Base-by-base conservation (phyloP, 2,797 vertebrate species). In the Eleutherodactylus coqui region DNA sequence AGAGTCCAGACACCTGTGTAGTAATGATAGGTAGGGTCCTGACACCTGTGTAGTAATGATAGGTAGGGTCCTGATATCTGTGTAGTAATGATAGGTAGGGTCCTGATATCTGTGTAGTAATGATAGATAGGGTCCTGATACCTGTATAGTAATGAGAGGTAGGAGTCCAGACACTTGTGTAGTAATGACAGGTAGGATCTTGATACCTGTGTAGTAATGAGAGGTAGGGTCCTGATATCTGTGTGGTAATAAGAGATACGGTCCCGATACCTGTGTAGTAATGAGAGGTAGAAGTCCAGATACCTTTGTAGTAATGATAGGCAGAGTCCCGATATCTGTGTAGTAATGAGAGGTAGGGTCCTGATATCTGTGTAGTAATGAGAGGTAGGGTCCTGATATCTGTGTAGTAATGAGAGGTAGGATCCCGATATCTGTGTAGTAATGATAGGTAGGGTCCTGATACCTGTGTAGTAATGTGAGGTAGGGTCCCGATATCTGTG, bases 31-130 rank as follows among this genome's bases (percentile, higher is more conserved):
- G 29, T 19, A 45, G 7, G 17, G 21, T 47, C 11, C 41, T 36
- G n/a, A 62, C 16, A 62, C 8, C 55, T 75, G n/a, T 76, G 55
- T 76, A 64, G 36, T 5, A 51, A 29, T 14, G 7, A 29, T 19
- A 38, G 55, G 45, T 36, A 10, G 17, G 0, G n/a, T 62, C 53
- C 53, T 27, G 36, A 29, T 34, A 34, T 24, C 58, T 45, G 34
- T 62, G 6, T 6, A 14, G 21, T n/a, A n/a, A n/a, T n/a, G 14
- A 34, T 17, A 53, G 49, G 17, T 53, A 21, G 49, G n/a, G 53
- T 79, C 51, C 53, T 43, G 55, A 62, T 34, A 34, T n/a, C 78
- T 47, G 34, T 64, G 38, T 79, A 79, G 64, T n/a, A n/a, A n/a
- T n/a, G n/a, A n/a, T n/a, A n/a, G n/a, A n/a, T n/a, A n/a, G n/a